A percentile compares a stretch with the other conserved stretches of the same genome.
Conservation (phyloP, 2,113 vertebrate species). For the Zootoca vivipara region DNA sequence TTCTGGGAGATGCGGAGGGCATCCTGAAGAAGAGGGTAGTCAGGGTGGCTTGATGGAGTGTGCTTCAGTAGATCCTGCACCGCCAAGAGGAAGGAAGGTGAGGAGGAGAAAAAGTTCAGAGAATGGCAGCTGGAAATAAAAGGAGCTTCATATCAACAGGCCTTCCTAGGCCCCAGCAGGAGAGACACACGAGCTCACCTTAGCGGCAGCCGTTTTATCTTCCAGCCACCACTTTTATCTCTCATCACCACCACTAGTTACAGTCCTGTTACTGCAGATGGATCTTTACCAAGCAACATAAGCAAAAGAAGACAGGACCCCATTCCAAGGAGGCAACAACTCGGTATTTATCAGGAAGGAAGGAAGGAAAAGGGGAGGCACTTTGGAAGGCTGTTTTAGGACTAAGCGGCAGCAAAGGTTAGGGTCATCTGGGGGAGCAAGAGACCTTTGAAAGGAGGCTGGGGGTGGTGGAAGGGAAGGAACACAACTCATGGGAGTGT, state of each 20-base stretch:
- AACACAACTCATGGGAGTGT: too few relatives aligned
- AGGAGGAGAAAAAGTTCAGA: neutral
- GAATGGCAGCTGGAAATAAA: neutral
- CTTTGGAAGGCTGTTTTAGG: too few relatives aligned
- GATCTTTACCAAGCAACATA: neutral
- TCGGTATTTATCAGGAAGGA: too few relatives aligned
- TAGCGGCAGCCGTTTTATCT: neutral
- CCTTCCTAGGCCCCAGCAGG: neutral
- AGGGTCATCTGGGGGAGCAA: too few relatives aligned
- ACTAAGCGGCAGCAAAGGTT: too few relatives aligned
- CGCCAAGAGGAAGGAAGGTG: conserved; percentile 12
- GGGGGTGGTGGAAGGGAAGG: too few relatives aligned
- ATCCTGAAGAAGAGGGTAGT: conserved; percentile 87
- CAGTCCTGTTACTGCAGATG: neutral
- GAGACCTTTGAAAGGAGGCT: too few relatives aligned
- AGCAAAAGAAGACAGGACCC: neutral
- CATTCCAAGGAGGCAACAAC: too few relatives aligned
- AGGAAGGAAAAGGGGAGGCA: too few relatives aligned
- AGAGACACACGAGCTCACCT: neutral
- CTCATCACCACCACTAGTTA: neutral
- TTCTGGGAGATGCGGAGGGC: conserved; percentile 97
- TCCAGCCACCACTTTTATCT: neutral
- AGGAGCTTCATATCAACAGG: neutral
- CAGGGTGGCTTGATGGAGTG: conserved; percentile 88
- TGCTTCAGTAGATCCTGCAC: conserved; percentile 93